Evolutionary conservation across 92 coral and sea anemone species (phyloP).

Genomic region (Chrysogorgia sp.): DNA sequence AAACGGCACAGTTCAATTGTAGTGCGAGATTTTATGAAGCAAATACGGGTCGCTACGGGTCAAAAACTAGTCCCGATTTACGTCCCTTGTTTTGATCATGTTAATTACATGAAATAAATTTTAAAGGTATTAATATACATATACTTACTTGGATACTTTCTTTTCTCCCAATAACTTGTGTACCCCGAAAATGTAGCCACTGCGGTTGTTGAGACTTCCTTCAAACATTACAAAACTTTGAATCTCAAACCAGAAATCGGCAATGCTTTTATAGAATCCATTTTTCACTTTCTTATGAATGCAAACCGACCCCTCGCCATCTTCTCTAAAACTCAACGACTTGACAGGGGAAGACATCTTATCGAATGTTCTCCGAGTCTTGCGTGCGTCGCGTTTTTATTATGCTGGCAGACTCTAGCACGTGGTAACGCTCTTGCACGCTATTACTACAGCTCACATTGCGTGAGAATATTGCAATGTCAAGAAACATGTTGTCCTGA

Average conservation of each 20-base stretch:
- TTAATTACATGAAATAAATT: no score
- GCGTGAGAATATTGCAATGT: no score
- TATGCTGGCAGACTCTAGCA: no score
- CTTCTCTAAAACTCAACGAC: constrained; percentile 12
- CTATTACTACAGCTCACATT: no score
- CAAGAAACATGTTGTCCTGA: no score
- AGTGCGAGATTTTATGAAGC: no score
- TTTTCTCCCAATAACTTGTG: constrained; percentile 12
- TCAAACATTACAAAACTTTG: constrained; percentile 24
- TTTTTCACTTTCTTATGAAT: constrained; percentile 28
- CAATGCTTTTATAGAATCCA: constrained; percentile 24
- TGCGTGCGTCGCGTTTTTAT: no score
- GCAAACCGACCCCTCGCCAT: constrained; percentile 23
- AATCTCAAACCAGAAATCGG: constrained; percentile 44
- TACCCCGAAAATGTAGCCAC: constrained; percentile 32
- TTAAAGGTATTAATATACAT: no score
- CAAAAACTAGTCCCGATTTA: background rate
- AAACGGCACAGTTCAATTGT: no score
- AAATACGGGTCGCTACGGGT: background rate
- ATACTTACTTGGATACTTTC: background rate
- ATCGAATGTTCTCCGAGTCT: no score
- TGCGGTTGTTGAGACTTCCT: constrained; percentile 8
- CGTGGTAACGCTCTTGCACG: no score
- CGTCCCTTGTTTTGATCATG: no score
- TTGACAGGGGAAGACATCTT: constrained; percentile 7